A percentile compares a stretch with the other conserved stretches of the same genome.
phyloP scores from a whole-genome alignment of 2,888 invertebrate genomes.

The Agrypnus murinus region DNA sequence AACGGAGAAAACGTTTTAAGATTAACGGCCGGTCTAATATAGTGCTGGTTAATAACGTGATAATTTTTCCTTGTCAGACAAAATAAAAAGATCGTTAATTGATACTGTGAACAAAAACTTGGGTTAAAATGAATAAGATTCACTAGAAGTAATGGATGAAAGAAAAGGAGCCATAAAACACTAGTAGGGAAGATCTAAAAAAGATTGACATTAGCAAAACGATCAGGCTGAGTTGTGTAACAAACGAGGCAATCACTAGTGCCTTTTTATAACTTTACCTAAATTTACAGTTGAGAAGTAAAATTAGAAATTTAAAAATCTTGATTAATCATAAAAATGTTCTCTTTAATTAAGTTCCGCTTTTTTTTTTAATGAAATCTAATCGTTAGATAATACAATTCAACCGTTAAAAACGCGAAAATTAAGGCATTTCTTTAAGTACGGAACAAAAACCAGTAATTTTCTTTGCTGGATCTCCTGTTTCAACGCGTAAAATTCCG shows the following conservation, averaged over 20 bases:
- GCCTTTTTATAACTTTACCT: no score
- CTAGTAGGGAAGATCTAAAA: constrained; percentile 9
- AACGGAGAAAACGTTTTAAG: no score
- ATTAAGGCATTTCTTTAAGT: no score
- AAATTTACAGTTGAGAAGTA: no score
- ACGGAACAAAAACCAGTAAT: no score
- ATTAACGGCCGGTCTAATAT: background rate
- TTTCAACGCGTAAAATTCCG: background rate
- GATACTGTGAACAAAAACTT: constrained; percentile 1
- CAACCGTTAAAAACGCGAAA: no score
- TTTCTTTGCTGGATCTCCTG: no score
- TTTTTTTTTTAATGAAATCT: background rate
- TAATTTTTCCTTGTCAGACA: constrained; percentile 6
- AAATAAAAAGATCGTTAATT: constrained; percentile 16
- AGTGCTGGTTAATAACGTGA: background rate
- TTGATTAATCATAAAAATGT: no score
- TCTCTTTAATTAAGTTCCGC: background rate
- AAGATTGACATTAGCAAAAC: constrained; percentile 5
- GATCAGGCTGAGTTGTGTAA: background rate
- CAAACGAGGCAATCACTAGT: constrained; percentile 14
- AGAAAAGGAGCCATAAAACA: constrained; percentile 1
- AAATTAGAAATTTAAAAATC: no score
- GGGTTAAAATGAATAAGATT: constrained; percentile 9
- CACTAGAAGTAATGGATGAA: background rate
- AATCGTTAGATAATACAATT: background rate